Conservation (phyloP, 2,113 vertebrate genomes). For the Hystrix brachyura region DNA sequence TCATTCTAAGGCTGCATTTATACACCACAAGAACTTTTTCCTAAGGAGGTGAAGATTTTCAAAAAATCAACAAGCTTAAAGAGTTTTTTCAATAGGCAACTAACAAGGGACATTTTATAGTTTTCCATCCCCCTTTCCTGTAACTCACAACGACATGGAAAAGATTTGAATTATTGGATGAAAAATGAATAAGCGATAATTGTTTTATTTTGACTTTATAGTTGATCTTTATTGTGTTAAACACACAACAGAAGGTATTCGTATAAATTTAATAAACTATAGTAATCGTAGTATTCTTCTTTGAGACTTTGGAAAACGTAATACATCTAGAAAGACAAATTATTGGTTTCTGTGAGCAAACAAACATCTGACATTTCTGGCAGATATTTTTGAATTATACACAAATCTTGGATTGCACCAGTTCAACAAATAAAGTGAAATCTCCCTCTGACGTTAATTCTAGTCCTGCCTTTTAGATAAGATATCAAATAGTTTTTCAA, state of each 20-base stretch:
- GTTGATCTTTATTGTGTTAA: not conserved
- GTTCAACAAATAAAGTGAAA: constrained; percentile 42
- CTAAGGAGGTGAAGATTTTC: not conserved
- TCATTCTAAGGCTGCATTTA: not conserved
- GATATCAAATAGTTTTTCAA: not conserved
- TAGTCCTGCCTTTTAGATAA: not conserved
- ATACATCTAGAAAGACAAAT: not conserved
- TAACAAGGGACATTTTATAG: not conserved
- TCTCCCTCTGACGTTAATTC: not conserved
- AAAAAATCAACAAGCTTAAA: not conserved
- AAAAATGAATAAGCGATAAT: not conserved
- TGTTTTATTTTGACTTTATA: not conserved
- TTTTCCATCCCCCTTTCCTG: not conserved
- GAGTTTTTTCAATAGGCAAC: not conserved
- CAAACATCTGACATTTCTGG: constrained; percentile 58
- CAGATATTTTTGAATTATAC: constrained; percentile 39
- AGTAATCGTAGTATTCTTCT: not conserved
- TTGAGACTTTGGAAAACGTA: not conserved
- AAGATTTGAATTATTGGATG: not conserved
- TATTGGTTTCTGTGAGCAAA: constrained; percentile 43
- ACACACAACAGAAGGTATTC: not conserved
- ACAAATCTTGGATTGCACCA: not conserved
- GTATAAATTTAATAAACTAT: not conserved
- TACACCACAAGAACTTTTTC: not conserved
- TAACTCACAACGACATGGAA: not conserved